These are phyloP conservation scores for Melitaea cinxia DNA, from an alignment of 1,140 invertebrate species.

Conservation along the genomic window DNA sequence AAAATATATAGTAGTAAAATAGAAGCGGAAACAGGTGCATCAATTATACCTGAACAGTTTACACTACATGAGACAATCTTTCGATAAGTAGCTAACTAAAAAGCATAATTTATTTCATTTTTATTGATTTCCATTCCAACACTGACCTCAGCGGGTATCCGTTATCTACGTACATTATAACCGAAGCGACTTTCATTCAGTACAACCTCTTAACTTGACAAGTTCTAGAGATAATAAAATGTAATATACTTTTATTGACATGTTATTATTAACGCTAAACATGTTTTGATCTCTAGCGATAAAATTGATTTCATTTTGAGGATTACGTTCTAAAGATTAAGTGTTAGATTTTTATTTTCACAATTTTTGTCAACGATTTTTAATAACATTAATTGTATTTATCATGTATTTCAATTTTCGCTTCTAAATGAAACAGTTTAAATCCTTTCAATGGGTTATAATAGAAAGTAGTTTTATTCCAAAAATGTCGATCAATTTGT, in stretches of 20 bases:
- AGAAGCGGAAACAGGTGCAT: neutral
- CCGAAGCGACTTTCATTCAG: conserved; percentile 11
- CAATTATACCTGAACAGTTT: conserved; percentile 7
- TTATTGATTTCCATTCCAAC: conserved; percentile 31
- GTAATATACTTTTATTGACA: conserved; percentile 9
- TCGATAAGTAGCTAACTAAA: conserved; percentile 22
- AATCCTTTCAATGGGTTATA: too few species aligned
- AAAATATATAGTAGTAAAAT: neutral
- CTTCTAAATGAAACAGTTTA: too few species aligned
- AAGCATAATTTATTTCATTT: conserved; percentile 34
- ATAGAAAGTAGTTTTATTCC: too few species aligned
- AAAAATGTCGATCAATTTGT: too few species aligned
- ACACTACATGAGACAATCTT: neutral
- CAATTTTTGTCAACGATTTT: too few species aligned
- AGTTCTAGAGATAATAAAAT: conserved; percentile 20
- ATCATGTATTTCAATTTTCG: too few species aligned
- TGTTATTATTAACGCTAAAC: conserved; percentile 3
- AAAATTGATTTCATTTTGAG: neutral
- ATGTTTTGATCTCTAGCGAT: conserved; percentile 15
- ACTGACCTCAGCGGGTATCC: conserved; percentile 20
- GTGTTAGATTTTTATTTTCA: too few species aligned
- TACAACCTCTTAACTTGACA: conserved; percentile 5
- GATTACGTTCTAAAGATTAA: neutral
- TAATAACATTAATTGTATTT: too few species aligned
- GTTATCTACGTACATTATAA: conserved; percentile 24